Evolutionary conservation across 2,113 vertebrate species (phyloP).

Genomic region (Sinocyclocheilus anshuiensis): DNA sequence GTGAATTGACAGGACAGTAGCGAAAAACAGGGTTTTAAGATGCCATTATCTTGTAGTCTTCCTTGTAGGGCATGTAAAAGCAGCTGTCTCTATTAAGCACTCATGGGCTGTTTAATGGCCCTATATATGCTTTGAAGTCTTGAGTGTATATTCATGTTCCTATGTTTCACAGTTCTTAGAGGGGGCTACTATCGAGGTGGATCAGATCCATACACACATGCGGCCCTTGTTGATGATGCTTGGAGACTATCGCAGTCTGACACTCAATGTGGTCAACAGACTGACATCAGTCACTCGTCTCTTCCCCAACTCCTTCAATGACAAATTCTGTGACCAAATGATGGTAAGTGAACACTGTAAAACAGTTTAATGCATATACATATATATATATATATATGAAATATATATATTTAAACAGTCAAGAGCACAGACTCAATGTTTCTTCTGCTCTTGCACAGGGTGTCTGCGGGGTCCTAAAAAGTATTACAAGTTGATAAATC

Average conservation of each 20-base stretch:
- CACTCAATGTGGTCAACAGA: conserved; percentile 95
- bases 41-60: neutral
- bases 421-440: neutral
- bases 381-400: too few relatives aligned
- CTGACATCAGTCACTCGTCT: conserved; percentile 95
- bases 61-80: neutral
- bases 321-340: conserved; percentile 99
- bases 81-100: conserved; percentile 8
- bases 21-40: neutral
- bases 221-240: conserved; percentile 96
- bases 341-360: conserved; percentile 79
- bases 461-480: too few relatives aligned
- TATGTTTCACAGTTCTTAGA: conserved; percentile 85
- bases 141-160: neutral
- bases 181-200: conserved; percentile 96
- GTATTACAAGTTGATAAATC: too few relatives aligned
- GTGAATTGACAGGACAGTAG: conserved; percentile 43
- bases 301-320: conserved; percentile 99
- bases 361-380: too few relatives aligned
- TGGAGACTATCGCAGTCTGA: conserved; percentile 95
- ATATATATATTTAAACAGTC: too few relatives aligned
- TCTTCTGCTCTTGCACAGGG: conserved; percentile 14
- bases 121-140: neutral
- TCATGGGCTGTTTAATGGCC: neutral
- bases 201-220: conserved; percentile 99